Conservation (phyloP, 2,888 invertebrate genomes). For the Schrankia costaestrigalis region DNA sequence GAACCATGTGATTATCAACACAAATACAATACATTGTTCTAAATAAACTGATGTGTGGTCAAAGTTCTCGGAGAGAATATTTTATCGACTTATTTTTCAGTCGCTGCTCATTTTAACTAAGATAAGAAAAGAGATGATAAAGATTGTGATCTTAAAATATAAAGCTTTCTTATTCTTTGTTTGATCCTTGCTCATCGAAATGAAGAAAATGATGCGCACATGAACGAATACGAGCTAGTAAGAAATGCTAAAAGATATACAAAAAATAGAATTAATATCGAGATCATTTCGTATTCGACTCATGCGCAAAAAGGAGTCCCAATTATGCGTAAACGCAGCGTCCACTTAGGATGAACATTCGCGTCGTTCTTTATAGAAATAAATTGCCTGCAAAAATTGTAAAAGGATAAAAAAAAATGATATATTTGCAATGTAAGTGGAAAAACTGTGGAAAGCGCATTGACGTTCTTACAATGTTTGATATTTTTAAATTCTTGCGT, state of each 20-base stretch:
- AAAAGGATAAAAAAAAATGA: conserved; percentile 44
- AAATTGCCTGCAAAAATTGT: conserved; percentile 59
- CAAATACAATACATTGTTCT: conserved; percentile 25
- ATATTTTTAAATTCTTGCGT: conserved; percentile 62
- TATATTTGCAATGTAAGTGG: conserved; percentile 45
- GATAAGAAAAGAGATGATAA: conserved; percentile 6
- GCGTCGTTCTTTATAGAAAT: conserved; percentile 52
- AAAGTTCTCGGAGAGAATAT: conserved; percentile 10
- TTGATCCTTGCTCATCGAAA: conserved; percentile 27
- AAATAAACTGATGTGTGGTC: conserved; percentile 29
- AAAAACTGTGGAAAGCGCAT: conserved; percentile 63
- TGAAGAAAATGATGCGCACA: conserved; percentile 26
- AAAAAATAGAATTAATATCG: conserved; percentile 66
- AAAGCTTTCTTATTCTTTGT: conserved; percentile 11
- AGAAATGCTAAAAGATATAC: conserved; percentile 42
- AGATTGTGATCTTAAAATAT: conserved; percentile 10
- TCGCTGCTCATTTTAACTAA: conserved; percentile 14
- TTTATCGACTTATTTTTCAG: conserved; percentile 15
- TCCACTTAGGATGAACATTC: conserved; percentile 65
- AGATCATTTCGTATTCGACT: conserved; percentile 66
- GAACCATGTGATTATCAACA: conserved; percentile 25
- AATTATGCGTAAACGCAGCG: conserved; percentile 73
- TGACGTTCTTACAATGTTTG: conserved; percentile 46
- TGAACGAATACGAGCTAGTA: conserved; percentile 42
- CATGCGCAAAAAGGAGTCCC: conserved; percentile 66